Evolutionary conservation across 2,113 vertebrate species (phyloP).

Genomic region (Brachyistius frenatus): DNA sequence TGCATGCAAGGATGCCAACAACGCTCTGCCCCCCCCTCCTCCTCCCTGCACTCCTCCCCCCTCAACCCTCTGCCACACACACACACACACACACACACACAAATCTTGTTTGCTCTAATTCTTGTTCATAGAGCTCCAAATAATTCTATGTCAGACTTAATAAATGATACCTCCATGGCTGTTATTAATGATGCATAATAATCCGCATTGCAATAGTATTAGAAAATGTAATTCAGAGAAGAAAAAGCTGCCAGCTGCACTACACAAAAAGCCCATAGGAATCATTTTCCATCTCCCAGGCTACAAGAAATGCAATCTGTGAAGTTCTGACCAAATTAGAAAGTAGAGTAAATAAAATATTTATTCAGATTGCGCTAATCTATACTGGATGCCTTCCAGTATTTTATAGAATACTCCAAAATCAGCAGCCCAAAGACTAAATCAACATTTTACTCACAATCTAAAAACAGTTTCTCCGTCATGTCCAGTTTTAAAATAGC

Average conservation of each 20-base stretch:
- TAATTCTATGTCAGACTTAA: conserved; percentile 49
- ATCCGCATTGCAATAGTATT: conserved; percentile 43
- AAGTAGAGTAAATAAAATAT: conserved; percentile 58
- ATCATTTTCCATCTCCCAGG: conserved; percentile 37
- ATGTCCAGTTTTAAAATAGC: conserved; percentile 61
- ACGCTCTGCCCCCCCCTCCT: not conserved
- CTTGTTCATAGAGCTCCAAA: conserved; percentile 27
- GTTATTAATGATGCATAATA: conserved; percentile 63
- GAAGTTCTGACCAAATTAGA: conserved; percentile 59
- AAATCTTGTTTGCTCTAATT: conserved; percentile 6
- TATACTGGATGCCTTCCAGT: conserved; percentile 32
- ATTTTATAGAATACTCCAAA: conserved; percentile 27
- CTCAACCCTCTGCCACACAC: too few relatives aligned
- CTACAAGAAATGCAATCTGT: conserved; percentile 52
- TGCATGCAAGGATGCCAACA: conserved; percentile 10
- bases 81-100: not conserved
- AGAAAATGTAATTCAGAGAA: conserved; percentile 49
- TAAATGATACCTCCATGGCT: conserved; percentile 39
- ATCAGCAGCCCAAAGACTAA: conserved; percentile 31
- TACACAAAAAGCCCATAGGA: conserved; percentile 40
- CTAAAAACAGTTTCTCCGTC: conserved; percentile 46
- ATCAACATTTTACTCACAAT: conserved; percentile 36
- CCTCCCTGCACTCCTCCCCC: too few relatives aligned
- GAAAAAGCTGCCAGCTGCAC: conserved; percentile 25
- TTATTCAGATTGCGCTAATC: conserved; percentile 57